Percentiles rank a stretch among this genome's conserved stretches.
These are phyloP conservation scores for Chironomus riparius DNA, from an alignment of 2,888 invertebrate species.

Conservation along the genomic window DNA sequence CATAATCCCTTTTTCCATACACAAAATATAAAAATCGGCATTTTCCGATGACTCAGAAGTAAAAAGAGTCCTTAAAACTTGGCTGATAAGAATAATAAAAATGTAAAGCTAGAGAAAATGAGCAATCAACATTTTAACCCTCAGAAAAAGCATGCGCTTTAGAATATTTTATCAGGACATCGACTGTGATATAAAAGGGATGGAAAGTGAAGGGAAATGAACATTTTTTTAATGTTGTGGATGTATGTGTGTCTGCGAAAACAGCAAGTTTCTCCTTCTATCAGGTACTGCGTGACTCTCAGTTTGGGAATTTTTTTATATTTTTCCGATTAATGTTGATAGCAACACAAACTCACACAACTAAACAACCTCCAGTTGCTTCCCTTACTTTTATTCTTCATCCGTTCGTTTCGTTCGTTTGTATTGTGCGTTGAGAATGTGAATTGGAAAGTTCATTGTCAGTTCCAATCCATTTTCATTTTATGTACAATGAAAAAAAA, in stretches of 20 bases:
- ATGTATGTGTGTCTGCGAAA: not conserved
- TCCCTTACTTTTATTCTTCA: not conserved
- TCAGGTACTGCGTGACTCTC: conserved; percentile 88
- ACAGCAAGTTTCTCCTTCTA: conserved; percentile 36
- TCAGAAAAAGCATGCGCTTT: conserved; percentile 2
- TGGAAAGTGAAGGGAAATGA: not conserved
- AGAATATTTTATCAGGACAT: not conserved
- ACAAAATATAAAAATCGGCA: not conserved
- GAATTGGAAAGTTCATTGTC: conserved; percentile 21
- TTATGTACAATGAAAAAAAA: not conserved
- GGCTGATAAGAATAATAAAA: not conserved
- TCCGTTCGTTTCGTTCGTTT: not conserved
- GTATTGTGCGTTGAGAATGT: not conserved
- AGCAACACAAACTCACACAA: not conserved
- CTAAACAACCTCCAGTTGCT: not conserved
- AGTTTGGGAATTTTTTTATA: conserved; percentile 42
- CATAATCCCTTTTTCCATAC: not conserved
- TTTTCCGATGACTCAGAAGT: not conserved
- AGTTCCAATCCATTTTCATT: not conserved
- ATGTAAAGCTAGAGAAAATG: too few relatives aligned
- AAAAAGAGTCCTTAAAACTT: not conserved
- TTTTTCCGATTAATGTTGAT: conserved; percentile 1
- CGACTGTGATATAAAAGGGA: conserved; percentile 2
- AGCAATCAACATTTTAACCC: not conserved
- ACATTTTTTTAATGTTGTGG: not conserved